These are phyloP conservation scores for Perca flavescens DNA, from an alignment of 2,113 vertebrate genomes.

Conservation along the genomic window DNA sequence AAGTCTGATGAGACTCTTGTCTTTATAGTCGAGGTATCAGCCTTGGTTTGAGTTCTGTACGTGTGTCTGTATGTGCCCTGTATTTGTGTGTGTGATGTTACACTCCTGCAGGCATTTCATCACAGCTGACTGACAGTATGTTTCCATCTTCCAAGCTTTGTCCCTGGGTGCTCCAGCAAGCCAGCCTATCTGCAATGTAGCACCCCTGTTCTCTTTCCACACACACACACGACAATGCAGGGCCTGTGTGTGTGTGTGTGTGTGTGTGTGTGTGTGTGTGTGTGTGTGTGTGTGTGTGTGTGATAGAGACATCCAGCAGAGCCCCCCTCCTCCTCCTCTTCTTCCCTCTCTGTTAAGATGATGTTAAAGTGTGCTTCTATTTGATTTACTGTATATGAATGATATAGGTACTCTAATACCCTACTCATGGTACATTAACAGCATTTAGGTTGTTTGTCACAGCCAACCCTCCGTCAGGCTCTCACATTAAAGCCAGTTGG, in stretches of 20 bases:
- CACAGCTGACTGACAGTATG: slow-evolving; percentile 60
- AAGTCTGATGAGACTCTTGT: not conserved
- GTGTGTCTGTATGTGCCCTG: not conserved
- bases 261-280: not conserved
- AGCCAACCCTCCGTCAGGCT: not conserved
- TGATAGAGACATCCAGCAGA: slow-evolving; percentile 13
- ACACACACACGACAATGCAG: no score
- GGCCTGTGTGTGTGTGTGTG: not conserved
- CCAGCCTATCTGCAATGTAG: slow-evolving; percentile 37
- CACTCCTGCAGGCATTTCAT: slow-evolving; percentile 64
- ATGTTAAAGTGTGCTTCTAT: not conserved
- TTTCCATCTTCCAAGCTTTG: slow-evolving; percentile 61
- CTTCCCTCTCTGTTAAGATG: not conserved
- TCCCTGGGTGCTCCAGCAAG: slow-evolving; percentile 50
- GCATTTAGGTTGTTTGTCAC: slow-evolving; percentile 18
- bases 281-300: not conserved
- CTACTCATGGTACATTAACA: slow-evolving; percentile 6
- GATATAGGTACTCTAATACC: not conserved
- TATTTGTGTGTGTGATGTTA: slow-evolving; percentile 27
- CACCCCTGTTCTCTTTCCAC: not conserved
- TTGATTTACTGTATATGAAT: not conserved
- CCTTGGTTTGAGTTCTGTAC: not conserved
- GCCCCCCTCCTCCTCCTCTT: no score
- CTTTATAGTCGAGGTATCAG: not conserved
- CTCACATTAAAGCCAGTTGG: not conserved